phyloP scores from a whole-genome alignment of 1,140 invertebrate species.

The Matsumurasca onukii region DNA sequence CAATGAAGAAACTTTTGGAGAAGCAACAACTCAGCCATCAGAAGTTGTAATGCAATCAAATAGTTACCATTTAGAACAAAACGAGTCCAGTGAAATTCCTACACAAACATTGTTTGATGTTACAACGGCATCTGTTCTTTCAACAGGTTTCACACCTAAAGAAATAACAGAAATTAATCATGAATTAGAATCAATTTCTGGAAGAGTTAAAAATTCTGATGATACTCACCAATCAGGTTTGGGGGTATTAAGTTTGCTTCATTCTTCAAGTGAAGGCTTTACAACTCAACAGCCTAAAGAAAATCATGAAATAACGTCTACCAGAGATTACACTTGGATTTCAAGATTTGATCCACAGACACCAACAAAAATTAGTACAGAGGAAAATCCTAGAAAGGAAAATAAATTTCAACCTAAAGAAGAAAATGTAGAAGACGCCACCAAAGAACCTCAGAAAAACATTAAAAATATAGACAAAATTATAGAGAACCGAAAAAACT shows the following conservation, averaged over 20 bases:
- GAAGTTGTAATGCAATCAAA: conserved; percentile 12
- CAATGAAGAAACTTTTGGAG: neutral
- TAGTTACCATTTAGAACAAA: neutral
- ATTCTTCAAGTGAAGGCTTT: conserved; percentile 13
- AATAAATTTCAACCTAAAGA: no score
- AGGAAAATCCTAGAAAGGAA: neutral
- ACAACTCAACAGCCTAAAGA: conserved; percentile 6
- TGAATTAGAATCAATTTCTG: conserved; percentile 12
- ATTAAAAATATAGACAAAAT: conserved; percentile 21
- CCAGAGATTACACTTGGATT: conserved; percentile 5
- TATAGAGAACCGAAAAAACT: conserved; percentile 33
- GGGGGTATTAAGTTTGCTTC: neutral
- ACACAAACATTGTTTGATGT: neutral
- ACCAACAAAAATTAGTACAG: conserved; percentile 19
- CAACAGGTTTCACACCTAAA: conserved; percentile 5
- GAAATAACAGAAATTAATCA: conserved; percentile 22
- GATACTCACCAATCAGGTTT: neutral
- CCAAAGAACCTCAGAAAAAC: conserved; percentile 4
- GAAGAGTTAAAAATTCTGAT: neutral
- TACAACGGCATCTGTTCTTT: neutral
- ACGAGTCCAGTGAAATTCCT: neutral
- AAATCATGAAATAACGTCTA: conserved; percentile 9
- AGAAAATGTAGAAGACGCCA: no score
- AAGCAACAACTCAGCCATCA: conserved; percentile 4
- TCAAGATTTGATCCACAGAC: conserved; percentile 6